Evolutionary conservation across 2,113 vertebrate genomes (phyloP).

Genomic region (Saimiri boliviensis): DNA sequence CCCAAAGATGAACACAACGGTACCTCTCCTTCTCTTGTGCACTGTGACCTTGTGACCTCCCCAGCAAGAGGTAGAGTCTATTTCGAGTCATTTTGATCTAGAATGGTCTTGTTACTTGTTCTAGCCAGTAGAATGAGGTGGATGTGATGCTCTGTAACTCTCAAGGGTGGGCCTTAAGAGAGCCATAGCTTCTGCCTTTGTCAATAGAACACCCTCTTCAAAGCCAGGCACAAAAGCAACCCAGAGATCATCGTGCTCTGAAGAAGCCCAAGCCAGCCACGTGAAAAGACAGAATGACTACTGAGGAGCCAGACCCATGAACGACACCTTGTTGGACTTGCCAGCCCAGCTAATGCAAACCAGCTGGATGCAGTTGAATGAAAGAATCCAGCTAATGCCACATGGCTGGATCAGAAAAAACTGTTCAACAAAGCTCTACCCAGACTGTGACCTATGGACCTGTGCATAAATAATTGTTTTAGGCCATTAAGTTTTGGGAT

Average conservation of each 20-base stretch:
- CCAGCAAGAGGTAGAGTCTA: not conserved
- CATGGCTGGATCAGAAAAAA: not conserved
- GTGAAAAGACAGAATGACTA: not conserved
- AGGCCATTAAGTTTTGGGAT: not conserved
- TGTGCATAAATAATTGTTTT: not conserved
- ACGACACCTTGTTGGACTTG: no score
- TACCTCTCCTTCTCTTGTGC: not conserved
- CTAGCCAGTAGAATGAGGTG: not conserved
- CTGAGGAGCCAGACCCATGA: not conserved
- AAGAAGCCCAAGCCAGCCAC: not conserved
- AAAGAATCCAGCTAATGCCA: not conserved
- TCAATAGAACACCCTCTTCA: not conserved
- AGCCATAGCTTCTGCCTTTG: not conserved
- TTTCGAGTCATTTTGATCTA: not conserved
- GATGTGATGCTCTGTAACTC: no score
- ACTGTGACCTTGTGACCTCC: not conserved
- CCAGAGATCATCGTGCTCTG: accelerated
- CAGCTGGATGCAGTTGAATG: not conserved
- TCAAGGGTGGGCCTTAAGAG: not conserved
- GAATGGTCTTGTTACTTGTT: not conserved
- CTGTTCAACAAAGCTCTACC: not conserved
- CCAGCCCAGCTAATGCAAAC: not conserved
- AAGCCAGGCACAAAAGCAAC: not conserved
- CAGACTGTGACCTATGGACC: not conserved
- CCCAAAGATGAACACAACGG: not conserved